phyloP scores from a whole-genome alignment of 2,888 invertebrate species.

The Priocnemis perturbator region DNA sequence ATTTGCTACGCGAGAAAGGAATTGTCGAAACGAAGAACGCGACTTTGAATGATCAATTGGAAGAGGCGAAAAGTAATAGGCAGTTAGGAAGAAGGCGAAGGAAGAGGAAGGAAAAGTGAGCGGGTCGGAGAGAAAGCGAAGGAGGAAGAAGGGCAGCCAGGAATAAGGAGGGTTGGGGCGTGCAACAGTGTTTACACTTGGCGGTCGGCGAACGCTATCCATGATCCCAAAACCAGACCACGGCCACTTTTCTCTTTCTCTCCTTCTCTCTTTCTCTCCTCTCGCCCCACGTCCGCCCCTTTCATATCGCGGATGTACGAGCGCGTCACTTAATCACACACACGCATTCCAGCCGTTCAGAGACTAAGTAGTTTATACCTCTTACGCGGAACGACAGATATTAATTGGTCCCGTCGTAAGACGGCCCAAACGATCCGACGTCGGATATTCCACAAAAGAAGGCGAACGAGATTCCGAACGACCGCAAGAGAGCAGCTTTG shows the following conservation, averaged over 20 bases:
- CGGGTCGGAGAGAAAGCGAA: slow-evolving; percentile 12
- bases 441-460: too few species aligned
- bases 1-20: too few species aligned
- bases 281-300: neutral
- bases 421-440: too few species aligned
- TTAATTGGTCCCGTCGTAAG: too few species aligned
- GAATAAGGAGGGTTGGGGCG: slow-evolving; percentile 44
- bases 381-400: too few species aligned
- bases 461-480: too few species aligned
- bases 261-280: slow-evolving; percentile 3
- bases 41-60: neutral
- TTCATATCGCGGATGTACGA: too few species aligned
- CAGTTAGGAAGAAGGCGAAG: slow-evolving; percentile 23
- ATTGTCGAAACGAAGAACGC: neutral
- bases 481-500: too few species aligned
- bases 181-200: slow-evolving; percentile 59
- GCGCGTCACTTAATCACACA: too few species aligned
- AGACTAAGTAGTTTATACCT: too few species aligned
- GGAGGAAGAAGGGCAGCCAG: slow-evolving; percentile 20
- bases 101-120: slow-evolving; percentile 14
- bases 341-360: too few species aligned
- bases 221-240: slow-evolving; percentile 62
- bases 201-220: slow-evolving; percentile 53
- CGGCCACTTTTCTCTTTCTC: slow-evolving; percentile 34
- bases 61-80: neutral